Evolutionary conservation across 2,888 invertebrate genomes (phyloP), one percentile per base, ranked within the genome.

Genomic region (Epinotia nisella): DNA sequence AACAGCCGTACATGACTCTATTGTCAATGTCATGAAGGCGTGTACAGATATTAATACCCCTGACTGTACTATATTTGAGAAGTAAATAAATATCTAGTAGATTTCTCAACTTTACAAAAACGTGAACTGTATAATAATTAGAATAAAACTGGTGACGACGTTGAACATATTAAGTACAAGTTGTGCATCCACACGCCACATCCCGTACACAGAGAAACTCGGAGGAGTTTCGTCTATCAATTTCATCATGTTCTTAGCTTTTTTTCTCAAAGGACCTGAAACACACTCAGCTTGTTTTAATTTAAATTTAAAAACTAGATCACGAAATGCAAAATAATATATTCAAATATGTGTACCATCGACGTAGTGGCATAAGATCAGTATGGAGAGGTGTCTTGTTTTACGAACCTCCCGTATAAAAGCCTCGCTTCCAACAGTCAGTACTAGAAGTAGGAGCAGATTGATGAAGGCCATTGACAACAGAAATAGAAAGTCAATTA

Each of bases 211-310:
- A 0, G 77, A 78, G 24, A 79, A 77, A 21, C 77, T 76, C 0
- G 88, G 88, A 1, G 90, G 87, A 2, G 81, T 83, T 58, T 88
- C 86, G 67, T 90, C 86, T 58, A 90, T 84, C 60, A 87, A 76
- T 69, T 85, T 87, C 65, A 87, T 79, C 86, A 91, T 90, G 65
- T 79, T 84, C 45, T 84, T 86, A 0, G 89, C 88, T 77, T 89
- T 91, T 51, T 83, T 83, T 67, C 92, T 78, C n/a, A 89, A 67
- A 1, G 83, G 84, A 0, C 92, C 92, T 92, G 80, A 71, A 85
- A 85, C 3, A 39, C 19, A 58, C 41, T 17, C 13, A 51, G 19
- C 9, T 19, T 39, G 21, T 41, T 10, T 15, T 21, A 2, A n/a
- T 59, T 75, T 82, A 87, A 49, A 7, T 7, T 49, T 45, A 45